phyloP scores from a whole-genome alignment of 1,140 invertebrate species.

The Lordiphosa stackelbergi region DNA sequence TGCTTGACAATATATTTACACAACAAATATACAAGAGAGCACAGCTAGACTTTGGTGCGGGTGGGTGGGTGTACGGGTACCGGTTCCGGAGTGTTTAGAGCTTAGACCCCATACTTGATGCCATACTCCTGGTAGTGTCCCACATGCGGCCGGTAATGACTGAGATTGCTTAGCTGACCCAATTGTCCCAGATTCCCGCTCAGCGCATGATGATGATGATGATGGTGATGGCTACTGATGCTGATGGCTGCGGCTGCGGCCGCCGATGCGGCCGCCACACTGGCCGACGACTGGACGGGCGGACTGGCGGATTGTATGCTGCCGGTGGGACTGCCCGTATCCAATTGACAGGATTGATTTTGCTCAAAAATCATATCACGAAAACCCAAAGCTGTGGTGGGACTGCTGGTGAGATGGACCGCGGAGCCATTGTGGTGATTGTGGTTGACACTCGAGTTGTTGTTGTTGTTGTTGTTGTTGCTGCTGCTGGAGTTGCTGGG shows the following conservation, averaged over 20 bases:
- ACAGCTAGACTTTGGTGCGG: constrained; percentile 37
- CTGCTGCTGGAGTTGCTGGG: constrained; percentile 36
- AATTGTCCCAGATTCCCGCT: constrained; percentile 72
- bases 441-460: constrained; percentile 31
- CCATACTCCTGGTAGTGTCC: constrained; percentile 77
- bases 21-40: constrained; percentile 65
- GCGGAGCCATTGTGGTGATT: constrained; percentile 19
- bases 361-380: constrained; percentile 77
- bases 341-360: constrained; percentile 75
- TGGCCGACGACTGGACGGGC: constrained; percentile 39
- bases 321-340: constrained; percentile 74
- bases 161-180: constrained; percentile 69
- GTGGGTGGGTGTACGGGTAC: background rate
- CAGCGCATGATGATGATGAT: constrained; percentile 72
- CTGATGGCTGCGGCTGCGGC: constrained; percentile 62
- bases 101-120: constrained; percentile 76
- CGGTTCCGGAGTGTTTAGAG: constrained; percentile 2
- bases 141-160: constrained; percentile 73
- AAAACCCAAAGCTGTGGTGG: constrained; percentile 64
- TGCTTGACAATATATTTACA: constrained; percentile 69
- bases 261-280: constrained; percentile 49
- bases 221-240: constrained; percentile 67
- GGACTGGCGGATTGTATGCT: constrained; percentile 72
- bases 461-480: constrained; percentile 27
- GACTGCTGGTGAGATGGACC: constrained; percentile 52